A percentile compares a stretch with the other conserved stretches of the same genome.
Evolutionary conservation across 2,113 vertebrate species (phyloP).

Genomic region (Corvus cornix): DNA sequence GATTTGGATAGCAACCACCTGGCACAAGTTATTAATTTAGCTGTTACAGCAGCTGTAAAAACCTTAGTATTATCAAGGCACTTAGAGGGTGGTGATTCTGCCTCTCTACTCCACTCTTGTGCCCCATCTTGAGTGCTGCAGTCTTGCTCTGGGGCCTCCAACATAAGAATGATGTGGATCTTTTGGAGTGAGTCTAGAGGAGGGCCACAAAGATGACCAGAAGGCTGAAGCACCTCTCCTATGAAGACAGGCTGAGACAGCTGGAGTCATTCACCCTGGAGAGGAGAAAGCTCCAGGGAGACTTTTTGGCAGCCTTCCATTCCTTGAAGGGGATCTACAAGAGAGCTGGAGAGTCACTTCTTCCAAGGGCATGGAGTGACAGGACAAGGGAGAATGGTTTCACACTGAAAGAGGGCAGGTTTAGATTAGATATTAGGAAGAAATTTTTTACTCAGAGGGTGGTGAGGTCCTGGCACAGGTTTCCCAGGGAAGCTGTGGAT

Average conservation of each 20-base stretch:
- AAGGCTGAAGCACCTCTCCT: background rate
- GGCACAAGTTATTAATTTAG: background rate
- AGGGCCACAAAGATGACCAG: background rate
- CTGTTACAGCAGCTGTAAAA: background rate
- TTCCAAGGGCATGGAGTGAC: background rate
- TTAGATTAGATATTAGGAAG: background rate
- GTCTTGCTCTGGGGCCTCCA: background rate
- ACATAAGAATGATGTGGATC: background rate
- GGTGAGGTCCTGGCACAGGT: background rate
- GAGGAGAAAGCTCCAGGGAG: background rate
- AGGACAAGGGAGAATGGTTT: background rate
- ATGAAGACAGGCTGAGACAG: background rate
- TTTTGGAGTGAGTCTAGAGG: background rate
- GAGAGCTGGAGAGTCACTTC: background rate
- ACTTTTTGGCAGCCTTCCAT: background rate
- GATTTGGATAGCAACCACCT: background rate
- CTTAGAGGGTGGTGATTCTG: background rate
- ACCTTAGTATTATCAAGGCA: background rate
- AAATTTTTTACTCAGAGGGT: background rate
- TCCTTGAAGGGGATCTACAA: background rate
- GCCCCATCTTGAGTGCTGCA: background rate
- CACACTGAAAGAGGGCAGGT: background rate
- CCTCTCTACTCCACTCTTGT: background rate
- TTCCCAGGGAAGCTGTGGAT: background rate
- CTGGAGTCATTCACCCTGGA: background rate